These are phyloP conservation scores for Julus scandinavius DNA, from an alignment of 2,888 invertebrate genomes.

Conservation along the genomic window DNA sequence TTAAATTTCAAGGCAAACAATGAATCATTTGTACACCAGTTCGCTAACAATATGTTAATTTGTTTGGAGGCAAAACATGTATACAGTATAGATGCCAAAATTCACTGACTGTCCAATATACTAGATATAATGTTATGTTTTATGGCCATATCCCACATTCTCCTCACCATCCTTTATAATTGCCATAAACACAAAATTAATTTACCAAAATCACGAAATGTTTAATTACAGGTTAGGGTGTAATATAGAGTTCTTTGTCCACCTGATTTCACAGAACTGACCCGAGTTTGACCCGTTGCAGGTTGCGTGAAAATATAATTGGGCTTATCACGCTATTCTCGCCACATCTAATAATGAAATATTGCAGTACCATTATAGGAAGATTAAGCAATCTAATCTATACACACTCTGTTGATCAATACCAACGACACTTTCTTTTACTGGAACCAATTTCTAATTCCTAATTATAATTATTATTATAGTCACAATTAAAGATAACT, in stretches of 20 bases:
- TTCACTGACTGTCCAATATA: neutral
- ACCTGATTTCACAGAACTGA: neutral
- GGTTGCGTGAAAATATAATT: neutral
- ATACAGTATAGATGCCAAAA: neutral
- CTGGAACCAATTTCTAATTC: conserved; percentile 2
- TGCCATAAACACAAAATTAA: neutral
- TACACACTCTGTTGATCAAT: conserved; percentile 14
- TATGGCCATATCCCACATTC: too few relatives aligned
- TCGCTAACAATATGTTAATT: conserved; percentile 23
- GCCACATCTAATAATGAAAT: neutral
- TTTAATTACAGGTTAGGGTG: neutral
- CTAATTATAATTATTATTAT: neutral
- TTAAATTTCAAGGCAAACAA: conserved; percentile 46
- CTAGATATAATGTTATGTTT: neutral
- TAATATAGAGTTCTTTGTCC: neutral
- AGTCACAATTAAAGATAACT: conserved; percentile 31
- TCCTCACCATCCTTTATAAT: neutral
- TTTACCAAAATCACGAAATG: conserved; percentile 19
- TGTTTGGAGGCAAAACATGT: neutral
- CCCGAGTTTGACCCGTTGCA: neutral
- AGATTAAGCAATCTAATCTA: neutral
- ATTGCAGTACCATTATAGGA: neutral
- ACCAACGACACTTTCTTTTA: neutral
- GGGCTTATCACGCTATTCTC: neutral
- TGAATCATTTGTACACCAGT: conserved; percentile 36